A percentile compares a stretch with the other conserved stretches of the same genome.
phyloP scores from a whole-genome alignment of 2,113 vertebrate species.

The Panurus biarmicus region DNA sequence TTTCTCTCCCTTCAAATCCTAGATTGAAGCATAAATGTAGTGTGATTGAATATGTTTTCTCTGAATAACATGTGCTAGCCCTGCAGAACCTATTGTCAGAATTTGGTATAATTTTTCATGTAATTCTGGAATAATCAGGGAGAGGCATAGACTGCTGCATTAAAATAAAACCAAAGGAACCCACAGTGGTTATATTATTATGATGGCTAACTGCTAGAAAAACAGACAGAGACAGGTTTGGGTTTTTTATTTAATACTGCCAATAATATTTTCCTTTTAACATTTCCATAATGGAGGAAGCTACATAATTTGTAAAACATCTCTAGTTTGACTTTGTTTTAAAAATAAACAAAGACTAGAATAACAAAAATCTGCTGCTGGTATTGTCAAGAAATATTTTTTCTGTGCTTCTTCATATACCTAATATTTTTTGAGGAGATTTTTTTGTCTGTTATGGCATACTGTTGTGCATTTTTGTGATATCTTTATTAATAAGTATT shows the following conservation, averaged over 20 bases:
- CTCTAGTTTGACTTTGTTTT: background rate
- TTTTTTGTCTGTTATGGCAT: background rate
- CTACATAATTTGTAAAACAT: background rate
- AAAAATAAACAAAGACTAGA: background rate
- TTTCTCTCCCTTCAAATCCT: background rate
- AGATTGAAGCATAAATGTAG: background rate
- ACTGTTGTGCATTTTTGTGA: background rate
- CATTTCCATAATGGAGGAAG: background rate
- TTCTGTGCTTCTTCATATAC: background rate
- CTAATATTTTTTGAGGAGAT: background rate
- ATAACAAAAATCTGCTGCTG: background rate
- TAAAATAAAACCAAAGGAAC: constrained; percentile 9
- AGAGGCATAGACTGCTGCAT: background rate
- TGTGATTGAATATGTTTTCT: background rate
- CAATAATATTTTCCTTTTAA: background rate
- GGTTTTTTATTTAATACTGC: background rate
- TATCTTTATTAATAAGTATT: background rate
- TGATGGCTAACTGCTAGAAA: background rate
- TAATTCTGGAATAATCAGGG: background rate
- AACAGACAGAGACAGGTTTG: background rate
- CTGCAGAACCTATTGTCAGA: background rate
- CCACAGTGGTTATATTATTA: background rate
- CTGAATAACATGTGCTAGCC: background rate
- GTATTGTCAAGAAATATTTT: background rate
- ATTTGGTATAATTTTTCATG: background rate